Conservation (phyloP, 1,140 invertebrate genomes). For the Trachymyrmex cornetzi region DNA sequence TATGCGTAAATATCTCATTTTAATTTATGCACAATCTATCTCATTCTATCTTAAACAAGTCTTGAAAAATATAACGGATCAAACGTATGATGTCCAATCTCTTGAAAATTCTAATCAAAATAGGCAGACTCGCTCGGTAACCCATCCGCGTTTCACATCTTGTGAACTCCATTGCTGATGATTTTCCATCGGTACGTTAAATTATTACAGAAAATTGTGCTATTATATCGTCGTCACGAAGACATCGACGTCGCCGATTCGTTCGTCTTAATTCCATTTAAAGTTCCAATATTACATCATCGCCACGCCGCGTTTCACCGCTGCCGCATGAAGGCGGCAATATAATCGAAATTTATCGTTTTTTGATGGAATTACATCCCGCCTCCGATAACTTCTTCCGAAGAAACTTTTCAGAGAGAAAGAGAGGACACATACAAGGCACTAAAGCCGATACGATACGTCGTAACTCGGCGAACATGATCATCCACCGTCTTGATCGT, state of each 20-base stretch:
- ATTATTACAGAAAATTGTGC: slow-evolving; percentile 4
- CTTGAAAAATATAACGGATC: no score
- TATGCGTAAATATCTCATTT: no score
- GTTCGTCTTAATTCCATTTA: slow-evolving; percentile 22
- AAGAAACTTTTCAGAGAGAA: slow-evolving; percentile 13
- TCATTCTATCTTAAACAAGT: no score
- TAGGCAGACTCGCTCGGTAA: neutral
- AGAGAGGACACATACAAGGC: neutral
- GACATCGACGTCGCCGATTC: slow-evolving; percentile 4
- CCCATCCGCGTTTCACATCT: neutral
- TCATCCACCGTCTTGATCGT: slow-evolving; percentile 3
- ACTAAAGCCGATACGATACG: slow-evolving; percentile 5
- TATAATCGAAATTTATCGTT: slow-evolving; percentile 50
- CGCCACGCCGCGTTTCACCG: neutral
- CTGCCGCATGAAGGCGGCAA: slow-evolving; percentile 3
- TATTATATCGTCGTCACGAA: slow-evolving; percentile 1
- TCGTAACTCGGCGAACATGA: slow-evolving; percentile 7
- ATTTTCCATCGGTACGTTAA: neutral
- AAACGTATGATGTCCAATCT: no score
- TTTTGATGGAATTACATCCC: slow-evolving; percentile 32
- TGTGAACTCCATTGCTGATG: neutral
- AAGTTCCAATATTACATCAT: slow-evolving; percentile 31
- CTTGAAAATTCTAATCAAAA: no score
- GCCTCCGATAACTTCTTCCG: neutral
- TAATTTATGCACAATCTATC: no score